A percentile compares a stretch with the other conserved stretches of the same genome.
phyloP scores from a whole-genome alignment of 1,140 invertebrate species.

The Akabosia matsudoensis region DNA sequence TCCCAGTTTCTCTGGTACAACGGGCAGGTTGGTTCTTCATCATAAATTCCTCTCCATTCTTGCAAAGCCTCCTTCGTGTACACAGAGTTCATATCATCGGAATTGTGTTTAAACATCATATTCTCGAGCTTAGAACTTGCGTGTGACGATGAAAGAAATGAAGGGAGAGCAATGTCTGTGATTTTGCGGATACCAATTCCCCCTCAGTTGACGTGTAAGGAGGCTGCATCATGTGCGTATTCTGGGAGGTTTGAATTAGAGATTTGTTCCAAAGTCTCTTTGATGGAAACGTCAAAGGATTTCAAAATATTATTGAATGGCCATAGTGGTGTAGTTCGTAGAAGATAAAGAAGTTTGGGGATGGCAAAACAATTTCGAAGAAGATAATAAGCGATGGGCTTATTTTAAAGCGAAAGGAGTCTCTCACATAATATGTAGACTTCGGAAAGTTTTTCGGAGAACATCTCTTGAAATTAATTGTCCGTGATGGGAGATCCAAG shows the following conservation, averaged over 20 bases:
- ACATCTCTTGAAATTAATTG: neutral
- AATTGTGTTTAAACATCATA: neutral
- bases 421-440: neutral
- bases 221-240: neutral
- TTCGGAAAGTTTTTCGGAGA: neutral
- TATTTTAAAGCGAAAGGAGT: neutral
- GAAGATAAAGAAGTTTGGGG: neutral
- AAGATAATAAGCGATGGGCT: neutral
- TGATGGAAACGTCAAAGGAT: neutral
- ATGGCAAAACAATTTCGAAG: neutral
- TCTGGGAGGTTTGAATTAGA: neutral
- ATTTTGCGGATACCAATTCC: neutral
- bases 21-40: neutral
- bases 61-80: neutral
- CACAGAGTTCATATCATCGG: neutral
- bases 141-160: neutral
- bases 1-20: constrained; percentile 1
- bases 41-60: neutral
- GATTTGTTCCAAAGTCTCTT: neutral
- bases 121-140: neutral
- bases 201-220: neutral
- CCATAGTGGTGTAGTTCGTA: neutral
- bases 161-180: neutral
- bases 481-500: constrained; percentile 8
- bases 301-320: neutral